Percentiles rank a stretch among this genome's conserved stretches.
phyloP scores from a whole-genome alignment of 2,113 vertebrate species.

The Gasterosteus aculeatus region DNA sequence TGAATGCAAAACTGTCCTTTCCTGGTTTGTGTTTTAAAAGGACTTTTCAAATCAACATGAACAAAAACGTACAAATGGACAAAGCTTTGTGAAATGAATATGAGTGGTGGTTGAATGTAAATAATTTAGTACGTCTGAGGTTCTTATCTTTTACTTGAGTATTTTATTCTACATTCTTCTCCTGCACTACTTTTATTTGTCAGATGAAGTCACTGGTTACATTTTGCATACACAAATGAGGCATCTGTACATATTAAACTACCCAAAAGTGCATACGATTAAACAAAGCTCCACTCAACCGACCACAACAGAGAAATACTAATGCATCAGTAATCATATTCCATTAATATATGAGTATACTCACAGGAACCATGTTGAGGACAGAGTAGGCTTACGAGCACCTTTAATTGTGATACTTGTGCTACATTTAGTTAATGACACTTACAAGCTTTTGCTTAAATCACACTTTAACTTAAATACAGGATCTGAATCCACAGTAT shows the following conservation, averaged over 20 bases:
- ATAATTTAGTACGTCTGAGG: background rate
- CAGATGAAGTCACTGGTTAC: background rate
- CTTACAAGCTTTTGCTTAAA: background rate
- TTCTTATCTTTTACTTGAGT: background rate
- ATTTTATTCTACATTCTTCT: background rate
- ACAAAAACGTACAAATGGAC: background rate
- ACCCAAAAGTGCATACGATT: background rate
- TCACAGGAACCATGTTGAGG: background rate
- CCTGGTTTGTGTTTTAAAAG: constrained; percentile 46
- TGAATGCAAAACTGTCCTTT: constrained; percentile 60
- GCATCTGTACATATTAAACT: background rate
- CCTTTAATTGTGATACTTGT: constrained; percentile 8
- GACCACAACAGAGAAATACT: background rate
- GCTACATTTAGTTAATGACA: constrained; percentile 8
- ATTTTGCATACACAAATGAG: background rate
- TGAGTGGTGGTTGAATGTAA: background rate
- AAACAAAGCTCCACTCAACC: background rate
- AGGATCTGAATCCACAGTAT: background rate
- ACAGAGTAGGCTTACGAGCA: background rate
- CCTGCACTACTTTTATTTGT: background rate
- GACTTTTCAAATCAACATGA: constrained; percentile 35
- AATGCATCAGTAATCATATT: background rate
- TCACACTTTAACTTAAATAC: constrained; percentile 3
- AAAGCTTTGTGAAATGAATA: background rate
- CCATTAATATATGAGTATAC: background rate